A percentile compares a stretch with the other conserved stretches of the same genome.
phyloP scores from a whole-genome alignment of 2,797 vertebrate species.

The Anolis apletophallus region DNA sequence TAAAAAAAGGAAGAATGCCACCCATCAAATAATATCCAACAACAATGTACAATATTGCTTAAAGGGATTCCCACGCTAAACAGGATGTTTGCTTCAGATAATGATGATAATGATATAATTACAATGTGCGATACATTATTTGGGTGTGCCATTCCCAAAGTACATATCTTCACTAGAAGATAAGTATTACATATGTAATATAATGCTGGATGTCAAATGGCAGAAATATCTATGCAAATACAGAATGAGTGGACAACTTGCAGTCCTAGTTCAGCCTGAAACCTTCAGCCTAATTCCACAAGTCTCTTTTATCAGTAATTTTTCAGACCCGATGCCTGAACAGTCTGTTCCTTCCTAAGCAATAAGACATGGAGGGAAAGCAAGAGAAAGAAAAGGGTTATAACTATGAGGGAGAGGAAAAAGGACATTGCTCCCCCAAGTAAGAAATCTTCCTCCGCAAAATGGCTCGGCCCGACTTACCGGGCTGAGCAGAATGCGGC shows the following conservation, averaged over 20 bases:
- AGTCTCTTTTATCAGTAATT: no score
- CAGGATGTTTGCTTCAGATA: not conserved
- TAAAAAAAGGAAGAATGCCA: no score
- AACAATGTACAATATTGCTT: not conserved
- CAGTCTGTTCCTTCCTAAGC: not conserved
- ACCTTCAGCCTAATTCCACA: not conserved
- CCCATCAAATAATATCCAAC: not conserved
- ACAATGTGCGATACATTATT: not conserved
- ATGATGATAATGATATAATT: not conserved
- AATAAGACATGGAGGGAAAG: not conserved
- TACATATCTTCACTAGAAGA: not conserved
- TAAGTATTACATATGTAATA: not conserved
- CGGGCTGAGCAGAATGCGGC: no score
- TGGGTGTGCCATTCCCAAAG: not conserved
- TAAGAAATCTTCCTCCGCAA: no score
- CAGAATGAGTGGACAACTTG: not conserved
- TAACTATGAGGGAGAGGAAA: no score
- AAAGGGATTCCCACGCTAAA: not conserved
- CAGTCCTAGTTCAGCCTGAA: not conserved
- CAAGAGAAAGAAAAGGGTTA: not conserved
- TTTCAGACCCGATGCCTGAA: not conserved
- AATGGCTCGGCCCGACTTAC: no score
- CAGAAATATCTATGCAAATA: not conserved
- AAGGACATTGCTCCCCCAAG: no score
- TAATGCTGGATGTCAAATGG: not conserved